Percentiles rank a stretch among this genome's conserved stretches.
Conservation (phyloP, 2,113 vertebrate species). For the Agapornis roseicollis region DNA sequence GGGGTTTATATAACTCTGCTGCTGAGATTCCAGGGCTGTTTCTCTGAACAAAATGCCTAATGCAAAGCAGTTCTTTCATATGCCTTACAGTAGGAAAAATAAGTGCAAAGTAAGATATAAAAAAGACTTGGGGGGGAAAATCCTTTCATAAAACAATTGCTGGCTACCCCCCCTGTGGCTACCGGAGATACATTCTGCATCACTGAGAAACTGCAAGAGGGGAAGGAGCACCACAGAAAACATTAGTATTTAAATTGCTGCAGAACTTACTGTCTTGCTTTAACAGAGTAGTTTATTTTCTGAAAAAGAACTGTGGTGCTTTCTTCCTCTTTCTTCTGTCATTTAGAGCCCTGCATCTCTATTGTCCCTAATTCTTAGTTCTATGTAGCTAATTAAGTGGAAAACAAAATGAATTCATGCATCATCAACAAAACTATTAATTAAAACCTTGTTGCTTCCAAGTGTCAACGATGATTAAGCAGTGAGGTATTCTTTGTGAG, state of each 20-base stretch:
- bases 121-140: background rate
- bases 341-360: background rate
- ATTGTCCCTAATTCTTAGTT: background rate
- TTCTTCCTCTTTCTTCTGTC: background rate
- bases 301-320: background rate
- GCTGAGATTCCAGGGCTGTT: background rate
- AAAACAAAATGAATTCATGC: background rate
- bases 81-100: background rate
- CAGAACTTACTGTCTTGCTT: background rate
- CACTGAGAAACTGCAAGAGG: background rate
- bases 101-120: background rate
- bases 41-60: background rate
- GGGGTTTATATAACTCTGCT: background rate
- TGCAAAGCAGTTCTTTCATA: background rate
- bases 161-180: background rate
- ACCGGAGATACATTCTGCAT: background rate
- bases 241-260: background rate
- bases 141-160: background rate
- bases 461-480: background rate
- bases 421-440: constrained; percentile 3
- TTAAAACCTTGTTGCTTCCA: background rate
- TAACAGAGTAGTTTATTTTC: background rate
- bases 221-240: background rate
- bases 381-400: background rate
- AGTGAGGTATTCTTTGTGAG: background rate